A percentile compares a stretch with the other conserved stretches of the same genome.
Conservation (phyloP, 92 coral and sea anemone species). For the Zoanthus solanderi region DNA sequence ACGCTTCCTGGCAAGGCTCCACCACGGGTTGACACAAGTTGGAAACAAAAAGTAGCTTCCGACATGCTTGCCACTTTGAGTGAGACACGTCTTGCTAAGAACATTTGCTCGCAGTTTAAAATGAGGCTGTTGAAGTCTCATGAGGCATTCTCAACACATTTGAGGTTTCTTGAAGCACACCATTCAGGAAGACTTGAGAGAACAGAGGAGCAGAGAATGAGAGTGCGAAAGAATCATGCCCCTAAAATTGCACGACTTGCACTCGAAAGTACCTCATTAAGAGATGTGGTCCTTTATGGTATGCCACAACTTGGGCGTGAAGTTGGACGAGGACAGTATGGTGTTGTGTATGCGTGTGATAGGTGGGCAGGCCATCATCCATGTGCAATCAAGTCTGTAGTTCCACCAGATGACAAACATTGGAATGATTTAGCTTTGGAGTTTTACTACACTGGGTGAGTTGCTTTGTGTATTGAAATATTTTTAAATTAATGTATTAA, state of each 20-base stretch:
- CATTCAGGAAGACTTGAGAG: conserved; percentile 94
- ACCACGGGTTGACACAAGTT: conserved; percentile 84
- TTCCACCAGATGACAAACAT: conserved; percentile 99
- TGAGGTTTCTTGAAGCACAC: conserved; percentile 84
- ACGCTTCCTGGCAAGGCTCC: conserved; percentile 95
- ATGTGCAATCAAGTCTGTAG: conserved; percentile 98
- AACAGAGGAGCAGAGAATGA: conserved; percentile 91
- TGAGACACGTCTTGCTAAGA: conserved; percentile 94
- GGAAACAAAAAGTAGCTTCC: conserved; percentile 93
- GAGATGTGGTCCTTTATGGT: conserved; percentile 94
- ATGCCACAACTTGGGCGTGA: conserved; percentile 99
- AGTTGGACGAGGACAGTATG: conserved; percentile 99
- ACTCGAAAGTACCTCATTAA: conserved; percentile 89
- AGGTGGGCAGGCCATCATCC: conserved; percentile 98
- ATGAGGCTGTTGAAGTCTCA: conserved; percentile 90
- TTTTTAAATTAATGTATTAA: not conserved
- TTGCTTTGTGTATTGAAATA: not conserved
- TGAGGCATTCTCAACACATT: conserved; percentile 85
- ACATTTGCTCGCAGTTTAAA: conserved; percentile 93
- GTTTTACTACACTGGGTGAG: conserved; percentile 93
- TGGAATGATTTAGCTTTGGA: conserved; percentile 99
- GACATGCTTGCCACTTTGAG: conserved; percentile 96
- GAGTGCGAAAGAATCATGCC: conserved; percentile 91
- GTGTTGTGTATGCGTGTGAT: conserved; percentile 97
- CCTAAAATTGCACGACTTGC: conserved; percentile 98